phyloP scores from a whole-genome alignment of 2,113 vertebrate species.

The Varanus komodoensis region DNA sequence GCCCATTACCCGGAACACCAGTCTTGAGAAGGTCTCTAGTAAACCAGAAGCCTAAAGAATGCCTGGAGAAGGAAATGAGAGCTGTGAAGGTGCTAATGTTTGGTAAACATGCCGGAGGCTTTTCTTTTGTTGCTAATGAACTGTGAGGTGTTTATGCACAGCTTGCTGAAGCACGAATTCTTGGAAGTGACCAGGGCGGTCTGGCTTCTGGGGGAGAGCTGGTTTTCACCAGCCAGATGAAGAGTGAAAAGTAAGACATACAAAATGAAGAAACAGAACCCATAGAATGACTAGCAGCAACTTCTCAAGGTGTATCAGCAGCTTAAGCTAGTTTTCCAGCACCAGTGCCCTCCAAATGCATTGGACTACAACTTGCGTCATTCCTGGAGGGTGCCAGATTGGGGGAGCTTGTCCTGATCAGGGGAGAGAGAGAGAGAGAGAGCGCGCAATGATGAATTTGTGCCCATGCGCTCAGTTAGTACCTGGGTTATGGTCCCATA shows the following conservation, averaged over 20 bases:
- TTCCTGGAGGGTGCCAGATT: not conserved
- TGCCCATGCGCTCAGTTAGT: not conserved
- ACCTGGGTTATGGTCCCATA: too few relatives aligned
- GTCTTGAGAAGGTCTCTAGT: not conserved
- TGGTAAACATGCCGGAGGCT: not conserved
- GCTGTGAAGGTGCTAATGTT: not conserved
- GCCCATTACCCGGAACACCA: not conserved
- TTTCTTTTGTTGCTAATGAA: slow-evolving; percentile 1
- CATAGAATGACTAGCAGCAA: not conserved
- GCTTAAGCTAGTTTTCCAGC: too few relatives aligned
- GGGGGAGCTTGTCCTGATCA: not conserved
- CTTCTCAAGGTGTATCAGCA: too few relatives aligned
- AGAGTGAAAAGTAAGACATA: not conserved
- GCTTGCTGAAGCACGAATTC: not conserved
- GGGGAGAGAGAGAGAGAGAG: too few relatives aligned
- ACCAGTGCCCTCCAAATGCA: too few relatives aligned
- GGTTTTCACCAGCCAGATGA: not conserved
- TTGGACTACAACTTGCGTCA: too few relatives aligned
- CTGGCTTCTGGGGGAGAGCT: not conserved
- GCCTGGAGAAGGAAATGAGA: not conserved
- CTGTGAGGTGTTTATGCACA: not conserved
- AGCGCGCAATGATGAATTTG: not conserved
- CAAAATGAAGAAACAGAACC: not conserved
- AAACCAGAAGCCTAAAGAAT: not conserved
- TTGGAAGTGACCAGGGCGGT: not conserved